Evolutionary conservation across 2,888 invertebrate genomes (phyloP).

Genomic region (Trypoxylon attenuatum): DNA sequence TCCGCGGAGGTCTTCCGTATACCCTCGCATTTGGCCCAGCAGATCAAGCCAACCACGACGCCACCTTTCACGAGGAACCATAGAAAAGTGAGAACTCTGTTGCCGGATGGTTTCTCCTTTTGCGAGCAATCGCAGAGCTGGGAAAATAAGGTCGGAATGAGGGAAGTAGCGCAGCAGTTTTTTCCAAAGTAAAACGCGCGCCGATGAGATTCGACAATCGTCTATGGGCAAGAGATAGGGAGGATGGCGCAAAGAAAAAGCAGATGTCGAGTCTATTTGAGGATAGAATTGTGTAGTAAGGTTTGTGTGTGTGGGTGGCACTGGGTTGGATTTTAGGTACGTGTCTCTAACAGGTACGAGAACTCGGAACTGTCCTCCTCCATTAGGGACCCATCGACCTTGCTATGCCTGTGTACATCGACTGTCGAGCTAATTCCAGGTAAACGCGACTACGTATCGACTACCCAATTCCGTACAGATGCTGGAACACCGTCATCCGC

Average conservation of each 20-base stretch:
- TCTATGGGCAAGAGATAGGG: no score
- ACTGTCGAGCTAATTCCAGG: conserved; percentile 62
- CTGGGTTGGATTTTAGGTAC: no score
- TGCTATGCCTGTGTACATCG: conserved; percentile 37
- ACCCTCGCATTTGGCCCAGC: conserved; percentile 73
- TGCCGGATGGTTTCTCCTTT: conserved; percentile 12
- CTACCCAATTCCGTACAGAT: conserved; percentile 56
- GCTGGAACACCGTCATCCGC: conserved; percentile 43
- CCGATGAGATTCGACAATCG: no score
- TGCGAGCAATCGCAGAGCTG: conserved; percentile 66
- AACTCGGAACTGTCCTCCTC: conserved; percentile 49
- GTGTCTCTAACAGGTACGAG: conserved; percentile 49
- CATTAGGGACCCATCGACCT: conserved; percentile 57
- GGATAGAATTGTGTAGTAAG: no score
- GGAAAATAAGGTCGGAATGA: no score
- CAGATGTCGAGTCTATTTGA: no score
- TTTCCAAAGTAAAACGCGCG: no score
- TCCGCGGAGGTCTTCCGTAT: conserved; percentile 74
- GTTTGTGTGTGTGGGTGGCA: no score
- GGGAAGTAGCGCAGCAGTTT: no score
- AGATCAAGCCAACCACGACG: conserved; percentile 70
- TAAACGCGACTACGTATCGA: conserved; percentile 60
- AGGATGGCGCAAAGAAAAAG: no score
- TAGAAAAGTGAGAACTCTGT: conserved; percentile 30
- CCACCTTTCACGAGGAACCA: conserved; percentile 69